Evolutionary conservation across 2,797 vertebrate genomes (phyloP).

Genomic region (Masticophis lateralis): DNA sequence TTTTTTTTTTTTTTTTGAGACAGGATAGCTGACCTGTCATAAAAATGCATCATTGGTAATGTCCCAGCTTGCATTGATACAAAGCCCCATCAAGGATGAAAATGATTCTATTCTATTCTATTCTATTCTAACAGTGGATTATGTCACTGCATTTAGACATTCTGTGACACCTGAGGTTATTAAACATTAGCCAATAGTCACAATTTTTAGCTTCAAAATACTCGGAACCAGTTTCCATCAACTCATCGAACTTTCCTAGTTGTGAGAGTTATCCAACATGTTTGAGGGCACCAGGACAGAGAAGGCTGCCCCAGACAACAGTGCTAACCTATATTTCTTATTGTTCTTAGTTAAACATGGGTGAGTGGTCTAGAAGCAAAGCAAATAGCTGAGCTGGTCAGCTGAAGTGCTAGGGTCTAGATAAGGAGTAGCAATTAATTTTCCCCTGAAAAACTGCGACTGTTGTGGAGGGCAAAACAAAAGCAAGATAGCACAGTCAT

Average conservation of each 20-base stretch:
- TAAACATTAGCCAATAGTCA: not conserved
- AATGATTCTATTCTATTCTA: not conserved
- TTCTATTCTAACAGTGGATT: not conserved
- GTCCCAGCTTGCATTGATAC: not conserved
- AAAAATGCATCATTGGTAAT: not conserved
- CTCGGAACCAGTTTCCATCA: not conserved
- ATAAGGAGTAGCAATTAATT: not conserved
- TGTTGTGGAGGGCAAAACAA: not conserved
- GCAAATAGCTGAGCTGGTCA: not conserved
- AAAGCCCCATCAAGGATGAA: not conserved
- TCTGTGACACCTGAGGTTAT: not conserved
- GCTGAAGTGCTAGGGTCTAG: not conserved
- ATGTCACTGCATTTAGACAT: not conserved
- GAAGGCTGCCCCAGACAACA: not conserved
- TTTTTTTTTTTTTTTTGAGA: not conserved
- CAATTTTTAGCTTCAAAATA: not conserved
- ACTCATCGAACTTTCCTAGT: not conserved
- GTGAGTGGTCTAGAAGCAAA: not conserved
- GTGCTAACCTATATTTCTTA: not conserved
- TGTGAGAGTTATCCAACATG: not conserved
- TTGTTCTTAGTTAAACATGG: not conserved
- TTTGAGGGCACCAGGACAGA: not conserved
- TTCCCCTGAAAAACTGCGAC: not conserved
- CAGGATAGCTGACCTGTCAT: too few relatives aligned
- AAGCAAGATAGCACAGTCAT: not conserved